phyloP scores from a whole-genome alignment of 2,888 invertebrate species.

The Strigamia transsilvanica region DNA sequence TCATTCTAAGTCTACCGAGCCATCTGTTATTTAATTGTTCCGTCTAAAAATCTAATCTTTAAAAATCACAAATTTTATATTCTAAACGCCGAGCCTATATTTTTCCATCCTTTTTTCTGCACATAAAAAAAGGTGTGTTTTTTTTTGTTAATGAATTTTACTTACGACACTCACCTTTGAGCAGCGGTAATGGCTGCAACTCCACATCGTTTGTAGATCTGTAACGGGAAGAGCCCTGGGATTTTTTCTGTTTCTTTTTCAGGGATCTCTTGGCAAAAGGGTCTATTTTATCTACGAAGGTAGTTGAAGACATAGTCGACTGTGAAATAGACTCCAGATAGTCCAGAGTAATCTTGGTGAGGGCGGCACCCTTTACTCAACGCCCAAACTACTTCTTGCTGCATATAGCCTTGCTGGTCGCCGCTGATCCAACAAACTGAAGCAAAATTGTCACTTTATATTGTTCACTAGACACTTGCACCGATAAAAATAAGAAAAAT shows the following conservation, averaged over 20 bases:
- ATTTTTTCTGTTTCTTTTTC: conserved; percentile 98
- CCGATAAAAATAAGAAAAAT: conserved; percentile 53
- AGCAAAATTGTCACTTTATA: conserved; percentile 50
- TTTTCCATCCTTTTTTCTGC: background rate
- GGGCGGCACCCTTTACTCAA: conserved; percentile 52
- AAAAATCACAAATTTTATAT: too few species aligned
- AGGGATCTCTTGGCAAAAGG: conserved; percentile 98
- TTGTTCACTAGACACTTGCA: conserved; percentile 25
- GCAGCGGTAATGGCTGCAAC: conserved; percentile 91
- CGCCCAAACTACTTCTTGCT: conserved; percentile 51
- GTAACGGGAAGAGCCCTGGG: conserved; percentile 98
- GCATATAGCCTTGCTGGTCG: conserved; percentile 51
- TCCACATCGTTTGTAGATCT: conserved; percentile 98
- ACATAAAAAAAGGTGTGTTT: background rate
- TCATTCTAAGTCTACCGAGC: background rate
- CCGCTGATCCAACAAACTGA: conserved; percentile 20
- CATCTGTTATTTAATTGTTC: background rate
- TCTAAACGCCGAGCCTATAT: too few species aligned
- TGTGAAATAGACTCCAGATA: background rate
- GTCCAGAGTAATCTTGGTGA: conserved; percentile 49
- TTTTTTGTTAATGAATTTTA: conserved; percentile 24
- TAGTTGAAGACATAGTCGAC: conserved; percentile 60
- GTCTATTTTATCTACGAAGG: conserved; percentile 99
- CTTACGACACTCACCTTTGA: conserved; percentile 80
- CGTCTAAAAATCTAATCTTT: too few species aligned